A percentile compares a stretch with the other conserved stretches of the same genome.
Conservation (phyloP, 2,888 invertebrate species). For the Protodeltote pygarga region DNA sequence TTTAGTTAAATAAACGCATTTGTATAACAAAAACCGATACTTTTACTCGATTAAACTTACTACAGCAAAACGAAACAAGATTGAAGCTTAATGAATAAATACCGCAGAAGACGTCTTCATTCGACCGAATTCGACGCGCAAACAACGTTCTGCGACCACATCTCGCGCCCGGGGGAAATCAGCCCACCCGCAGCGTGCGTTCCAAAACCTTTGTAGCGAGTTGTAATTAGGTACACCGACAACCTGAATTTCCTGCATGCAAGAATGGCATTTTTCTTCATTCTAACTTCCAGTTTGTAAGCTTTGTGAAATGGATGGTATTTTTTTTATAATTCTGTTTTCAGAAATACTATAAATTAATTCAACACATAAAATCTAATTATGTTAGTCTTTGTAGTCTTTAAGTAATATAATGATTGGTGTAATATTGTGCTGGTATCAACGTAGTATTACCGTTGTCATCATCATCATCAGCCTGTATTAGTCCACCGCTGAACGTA, state of each 20-base stretch:
- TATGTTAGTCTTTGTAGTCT: no score
- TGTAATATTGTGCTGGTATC: no score
- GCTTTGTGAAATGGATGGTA: constrained; percentile 8
- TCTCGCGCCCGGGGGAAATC: constrained; percentile 49
- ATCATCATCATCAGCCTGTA: no score
- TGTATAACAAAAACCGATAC: constrained; percentile 26
- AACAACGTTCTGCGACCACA: constrained; percentile 42
- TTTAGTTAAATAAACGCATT: not conserved
- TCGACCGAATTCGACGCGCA: constrained; percentile 31
- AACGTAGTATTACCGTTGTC: no score
- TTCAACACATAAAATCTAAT: no score
- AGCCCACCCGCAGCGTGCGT: constrained; percentile 33
- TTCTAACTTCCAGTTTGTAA: constrained; percentile 41
- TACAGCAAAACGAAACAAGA: constrained; percentile 42
- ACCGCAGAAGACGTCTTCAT: constrained; percentile 46
- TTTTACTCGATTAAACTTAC: constrained; percentile 14
- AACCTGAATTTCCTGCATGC: constrained; percentile 25
- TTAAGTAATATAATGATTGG: no score
- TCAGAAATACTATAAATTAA: not conserved
- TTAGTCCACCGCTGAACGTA: no score
- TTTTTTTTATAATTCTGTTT: not conserved
- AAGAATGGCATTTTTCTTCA: constrained; percentile 41
- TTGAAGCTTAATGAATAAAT: constrained; percentile 46
- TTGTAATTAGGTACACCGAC: constrained; percentile 53
- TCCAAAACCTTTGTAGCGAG: constrained; percentile 41